phyloP scores from a whole-genome alignment of 2,888 invertebrate species.

The Melolontha melolontha region DNA sequence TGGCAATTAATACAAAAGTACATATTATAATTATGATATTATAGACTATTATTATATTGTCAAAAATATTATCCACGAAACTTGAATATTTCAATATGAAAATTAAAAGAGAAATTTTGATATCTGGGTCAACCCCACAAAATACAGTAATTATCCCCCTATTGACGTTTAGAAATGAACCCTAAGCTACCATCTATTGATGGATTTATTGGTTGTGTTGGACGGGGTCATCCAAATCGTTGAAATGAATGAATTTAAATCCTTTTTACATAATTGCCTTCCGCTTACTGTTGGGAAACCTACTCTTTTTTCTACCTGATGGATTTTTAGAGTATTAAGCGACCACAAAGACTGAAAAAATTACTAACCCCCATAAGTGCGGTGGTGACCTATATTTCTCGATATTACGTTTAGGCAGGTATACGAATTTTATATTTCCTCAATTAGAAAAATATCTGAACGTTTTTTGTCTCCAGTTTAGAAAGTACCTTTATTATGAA shows the following conservation, averaged over 20 bases:
- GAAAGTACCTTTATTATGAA: too few relatives aligned
- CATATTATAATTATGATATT: too few relatives aligned
- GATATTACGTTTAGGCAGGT: too few relatives aligned
- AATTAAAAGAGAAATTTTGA: conserved; percentile 5
- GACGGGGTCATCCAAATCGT: background rate
- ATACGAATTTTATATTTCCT: too few relatives aligned
- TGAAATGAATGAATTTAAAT: conserved; percentile 39
- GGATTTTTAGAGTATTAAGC: background rate
- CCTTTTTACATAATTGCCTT: conserved; percentile 49
- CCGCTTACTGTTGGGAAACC: conserved; percentile 38
- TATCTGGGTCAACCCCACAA: conserved; percentile 27
- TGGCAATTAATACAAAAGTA: too few relatives aligned
- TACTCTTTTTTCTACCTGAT: conserved; percentile 21
- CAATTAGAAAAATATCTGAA: too few relatives aligned
- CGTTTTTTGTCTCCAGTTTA: too few relatives aligned
- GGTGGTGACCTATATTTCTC: too few relatives aligned
- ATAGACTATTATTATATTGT: too few relatives aligned
- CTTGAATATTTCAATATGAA: too few relatives aligned
- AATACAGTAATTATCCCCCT: conserved; percentile 31
- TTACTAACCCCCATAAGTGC: background rate
- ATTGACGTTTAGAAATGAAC: conserved; percentile 1
- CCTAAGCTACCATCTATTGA: conserved; percentile 11
- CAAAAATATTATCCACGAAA: too few relatives aligned
- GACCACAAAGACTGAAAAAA: conserved; percentile 12
- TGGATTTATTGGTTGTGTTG: conserved; percentile 15